Evolutionary conservation across 2,113 vertebrate species (phyloP).

Genomic region (Lycaon pictus): DNA sequence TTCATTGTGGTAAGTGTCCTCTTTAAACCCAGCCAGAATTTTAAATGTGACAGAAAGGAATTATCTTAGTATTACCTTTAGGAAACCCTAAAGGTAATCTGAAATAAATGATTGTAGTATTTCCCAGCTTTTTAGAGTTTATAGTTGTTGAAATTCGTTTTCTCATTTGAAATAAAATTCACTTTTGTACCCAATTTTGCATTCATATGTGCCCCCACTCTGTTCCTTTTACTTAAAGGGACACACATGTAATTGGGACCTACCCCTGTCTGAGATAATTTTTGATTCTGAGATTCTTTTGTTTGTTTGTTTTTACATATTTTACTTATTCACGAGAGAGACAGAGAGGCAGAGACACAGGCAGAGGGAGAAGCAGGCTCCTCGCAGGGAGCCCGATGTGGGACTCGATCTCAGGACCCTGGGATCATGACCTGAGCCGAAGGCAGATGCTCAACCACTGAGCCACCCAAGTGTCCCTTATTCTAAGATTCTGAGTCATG

Average conservation of each 20-base stretch:
- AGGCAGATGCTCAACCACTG: too few species aligned
- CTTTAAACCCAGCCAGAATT: not conserved
- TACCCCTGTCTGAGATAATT: not conserved
- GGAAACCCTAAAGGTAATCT: not conserved
- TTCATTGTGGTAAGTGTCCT: not conserved
- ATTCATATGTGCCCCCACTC: not conserved
- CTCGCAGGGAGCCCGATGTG: too few species aligned
- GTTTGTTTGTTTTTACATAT: too few species aligned
- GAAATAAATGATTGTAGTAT: not conserved
- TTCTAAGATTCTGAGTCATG: not conserved
- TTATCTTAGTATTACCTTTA: not conserved
- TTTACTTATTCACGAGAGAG: too few species aligned
- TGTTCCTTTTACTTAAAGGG: not conserved
- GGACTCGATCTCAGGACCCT: too few species aligned
- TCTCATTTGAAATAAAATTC: not conserved
- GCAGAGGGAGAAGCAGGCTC: too few species aligned
- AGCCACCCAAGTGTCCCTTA: not conserved
- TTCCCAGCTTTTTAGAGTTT: not conserved
- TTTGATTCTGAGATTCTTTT: not conserved
- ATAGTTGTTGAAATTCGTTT: not conserved
- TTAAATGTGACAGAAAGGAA: constrained; percentile 1
- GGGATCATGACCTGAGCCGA: too few species aligned
- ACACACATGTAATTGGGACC: not conserved
- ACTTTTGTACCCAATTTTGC: not conserved
- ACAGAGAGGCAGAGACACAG: too few species aligned